phyloP scores from a whole-genome alignment of 2,888 invertebrate genomes.

The Dione juno region DNA sequence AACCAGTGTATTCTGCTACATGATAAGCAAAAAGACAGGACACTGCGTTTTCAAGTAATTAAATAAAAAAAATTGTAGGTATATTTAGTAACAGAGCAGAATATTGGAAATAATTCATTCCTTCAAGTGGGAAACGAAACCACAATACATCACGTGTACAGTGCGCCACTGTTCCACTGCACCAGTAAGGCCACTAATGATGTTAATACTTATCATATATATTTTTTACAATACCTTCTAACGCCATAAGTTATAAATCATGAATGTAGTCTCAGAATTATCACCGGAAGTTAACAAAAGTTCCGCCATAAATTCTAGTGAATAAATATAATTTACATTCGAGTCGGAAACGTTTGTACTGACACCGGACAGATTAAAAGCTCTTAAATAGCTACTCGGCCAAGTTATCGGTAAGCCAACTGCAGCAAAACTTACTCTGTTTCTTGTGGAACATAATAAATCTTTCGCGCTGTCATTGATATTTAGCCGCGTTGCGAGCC shows the following conservation, averaged over 20 bases:
- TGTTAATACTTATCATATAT: background rate
- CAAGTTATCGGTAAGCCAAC: conserved; percentile 72
- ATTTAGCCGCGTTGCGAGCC: conserved; percentile 71
- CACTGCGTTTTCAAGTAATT: no score
- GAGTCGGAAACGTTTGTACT: conserved; percentile 53
- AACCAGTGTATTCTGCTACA: no score
- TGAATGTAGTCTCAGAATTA: conserved; percentile 39
- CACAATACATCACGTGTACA: no score
- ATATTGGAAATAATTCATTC: no score
- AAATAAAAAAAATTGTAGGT: no score
- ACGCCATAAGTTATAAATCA: conserved; percentile 29
- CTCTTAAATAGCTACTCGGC: conserved; percentile 63
- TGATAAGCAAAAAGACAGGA: no score
- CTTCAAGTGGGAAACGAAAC: no score
- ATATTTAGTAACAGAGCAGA: no score
- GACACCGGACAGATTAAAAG: conserved; percentile 65
- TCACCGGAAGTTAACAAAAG: conserved; percentile 43
- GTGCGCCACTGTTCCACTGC: no score
- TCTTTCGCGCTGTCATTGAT: conserved; percentile 80
- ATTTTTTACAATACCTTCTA: conserved; percentile 2
- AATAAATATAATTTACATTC: conserved; percentile 54
- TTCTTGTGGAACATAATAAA: conserved; percentile 76
- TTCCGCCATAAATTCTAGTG: conserved; percentile 49
- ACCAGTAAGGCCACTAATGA: no score
- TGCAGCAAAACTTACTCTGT: conserved; percentile 69